Percentiles rank a stretch among this genome's conserved stretches.
These are phyloP conservation scores for Tachystola acroxantha DNA, from an alignment of 2,888 invertebrate genomes.

Conservation along the genomic window DNA sequence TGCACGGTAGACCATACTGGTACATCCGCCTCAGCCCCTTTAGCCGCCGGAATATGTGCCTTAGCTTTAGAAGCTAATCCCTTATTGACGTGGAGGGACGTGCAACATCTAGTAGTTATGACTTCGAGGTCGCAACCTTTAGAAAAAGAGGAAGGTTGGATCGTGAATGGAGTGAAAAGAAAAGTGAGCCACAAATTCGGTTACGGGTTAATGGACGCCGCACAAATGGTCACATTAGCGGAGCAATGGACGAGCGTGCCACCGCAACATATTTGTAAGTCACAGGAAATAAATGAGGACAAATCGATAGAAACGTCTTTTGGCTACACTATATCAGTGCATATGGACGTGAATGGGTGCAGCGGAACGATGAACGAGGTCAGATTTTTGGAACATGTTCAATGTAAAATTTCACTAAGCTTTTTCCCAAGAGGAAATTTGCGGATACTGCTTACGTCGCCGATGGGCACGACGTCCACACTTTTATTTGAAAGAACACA, in stretches of 20 bases:
- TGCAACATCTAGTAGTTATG: constrained; percentile 96
- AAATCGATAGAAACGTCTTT: constrained; percentile 86
- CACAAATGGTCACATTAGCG: constrained; percentile 93
- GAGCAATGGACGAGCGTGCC: constrained; percentile 96
- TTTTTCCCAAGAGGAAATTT: constrained; percentile 97
- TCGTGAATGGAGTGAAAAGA: constrained; percentile 93
- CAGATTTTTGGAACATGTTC: constrained; percentile 96
- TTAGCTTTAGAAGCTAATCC: constrained; percentile 96
- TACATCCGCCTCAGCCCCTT: constrained; percentile 95
- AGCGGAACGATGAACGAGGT: constrained; percentile 91
- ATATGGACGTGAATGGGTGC: constrained; percentile 95
- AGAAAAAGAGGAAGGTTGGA: constrained; percentile 95
- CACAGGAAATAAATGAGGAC: constrained; percentile 91
- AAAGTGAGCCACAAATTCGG: constrained; percentile 98
- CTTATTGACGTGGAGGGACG: constrained; percentile 96
- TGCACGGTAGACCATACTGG: constrained; percentile 95
- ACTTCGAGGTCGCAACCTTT: constrained; percentile 93
- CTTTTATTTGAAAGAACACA: constrained; percentile 95
- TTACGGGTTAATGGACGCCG: constrained; percentile 99
- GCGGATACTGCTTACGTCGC: constrained; percentile 91
- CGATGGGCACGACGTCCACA: constrained; percentile 95
- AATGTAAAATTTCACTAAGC: constrained; percentile 94
- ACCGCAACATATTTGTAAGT: constrained; percentile 96
- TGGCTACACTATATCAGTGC: constrained; percentile 86
- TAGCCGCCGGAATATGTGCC: constrained; percentile 97